phyloP scores from a whole-genome alignment of 2,797 vertebrate species.

The Siniperca obscura region DNA sequence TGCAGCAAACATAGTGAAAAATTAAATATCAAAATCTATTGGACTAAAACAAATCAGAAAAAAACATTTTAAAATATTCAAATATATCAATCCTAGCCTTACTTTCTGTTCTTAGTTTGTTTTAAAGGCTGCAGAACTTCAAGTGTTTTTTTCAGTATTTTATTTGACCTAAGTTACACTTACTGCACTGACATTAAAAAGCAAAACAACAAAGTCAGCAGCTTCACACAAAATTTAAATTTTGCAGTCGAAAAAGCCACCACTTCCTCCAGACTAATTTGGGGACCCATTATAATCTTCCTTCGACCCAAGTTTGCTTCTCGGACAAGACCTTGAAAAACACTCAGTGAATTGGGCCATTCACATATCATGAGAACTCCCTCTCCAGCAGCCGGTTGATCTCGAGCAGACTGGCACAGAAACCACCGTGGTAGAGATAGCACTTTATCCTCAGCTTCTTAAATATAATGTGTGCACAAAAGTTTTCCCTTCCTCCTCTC shows the following conservation, averaged over 20 bases:
- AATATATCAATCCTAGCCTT: background rate
- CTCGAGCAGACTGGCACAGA: slow-evolving; percentile 71
- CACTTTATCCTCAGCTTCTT: slow-evolving; percentile 88
- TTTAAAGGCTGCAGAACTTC: slow-evolving; percentile 19
- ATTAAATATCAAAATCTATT: no score
- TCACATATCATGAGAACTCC: slow-evolving; percentile 72
- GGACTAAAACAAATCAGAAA: background rate
- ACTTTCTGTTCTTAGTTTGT: background rate
- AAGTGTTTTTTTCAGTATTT: slow-evolving; percentile 9
- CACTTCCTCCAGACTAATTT: slow-evolving; percentile 64
- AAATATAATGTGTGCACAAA: slow-evolving; percentile 91
- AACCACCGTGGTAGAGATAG: slow-evolving; percentile 85
- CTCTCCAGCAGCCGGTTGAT: slow-evolving; percentile 68
- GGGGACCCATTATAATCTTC: slow-evolving; percentile 67
- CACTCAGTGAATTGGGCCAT: slow-evolving; percentile 70
- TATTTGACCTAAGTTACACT: slow-evolving; percentile 34
- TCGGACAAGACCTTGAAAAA: slow-evolving; percentile 74
- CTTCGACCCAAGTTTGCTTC: slow-evolving; percentile 66
- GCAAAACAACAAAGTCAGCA: slow-evolving; percentile 55
- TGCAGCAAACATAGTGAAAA: no score
- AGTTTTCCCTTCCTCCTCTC: slow-evolving; percentile 82
- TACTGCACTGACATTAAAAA: slow-evolving; percentile 29
- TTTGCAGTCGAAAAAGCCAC: slow-evolving; percentile 44
- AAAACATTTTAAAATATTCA: background rate
- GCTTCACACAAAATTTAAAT: slow-evolving; percentile 45